These are phyloP conservation scores for Leptobrachium ailaonicum DNA, from an alignment of 2,113 vertebrate genomes.

Conservation along the genomic window DNA sequence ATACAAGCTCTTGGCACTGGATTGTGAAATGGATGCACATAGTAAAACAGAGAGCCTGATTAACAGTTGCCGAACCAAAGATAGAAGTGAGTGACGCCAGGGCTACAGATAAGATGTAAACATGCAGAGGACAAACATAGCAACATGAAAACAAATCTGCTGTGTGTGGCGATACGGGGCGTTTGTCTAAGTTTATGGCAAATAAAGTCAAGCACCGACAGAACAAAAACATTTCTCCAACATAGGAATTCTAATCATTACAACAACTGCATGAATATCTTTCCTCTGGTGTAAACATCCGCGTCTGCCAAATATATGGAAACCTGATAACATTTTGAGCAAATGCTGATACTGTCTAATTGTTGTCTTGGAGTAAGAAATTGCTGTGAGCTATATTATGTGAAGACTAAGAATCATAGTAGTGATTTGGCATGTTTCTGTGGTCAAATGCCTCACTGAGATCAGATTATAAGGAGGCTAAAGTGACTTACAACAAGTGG, in stretches of 20 bases:
- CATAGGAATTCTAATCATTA: constrained; percentile 56
- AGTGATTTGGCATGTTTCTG: too few relatives aligned
- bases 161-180: constrained; percentile 32
- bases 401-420: too few relatives aligned
- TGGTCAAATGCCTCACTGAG: too few relatives aligned
- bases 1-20: constrained; percentile 40
- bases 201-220: constrained; percentile 40
- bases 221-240: constrained; percentile 32
- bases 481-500: too few relatives aligned
- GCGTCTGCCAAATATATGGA: constrained; percentile 1
- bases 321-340: neutral
- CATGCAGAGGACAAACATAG: constrained; percentile 43
- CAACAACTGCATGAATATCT: constrained; percentile 67
- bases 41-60: constrained; percentile 39
- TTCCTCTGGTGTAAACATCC: constrained; percentile 22
- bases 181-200: constrained; percentile 27
- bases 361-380: neutral
- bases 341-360: neutral
- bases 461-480: too few relatives aligned
- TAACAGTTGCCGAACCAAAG: constrained; percentile 32
- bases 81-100: constrained; percentile 37
- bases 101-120: constrained; percentile 44
- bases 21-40: constrained; percentile 21
- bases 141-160: constrained; percentile 45
- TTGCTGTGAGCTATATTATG: too few relatives aligned